A percentile compares a stretch with the other conserved stretches of the same genome.
These are phyloP conservation scores for Gryllus bimaculatus DNA, from an alignment of 1,140 invertebrate species.

Conservation along the genomic window DNA sequence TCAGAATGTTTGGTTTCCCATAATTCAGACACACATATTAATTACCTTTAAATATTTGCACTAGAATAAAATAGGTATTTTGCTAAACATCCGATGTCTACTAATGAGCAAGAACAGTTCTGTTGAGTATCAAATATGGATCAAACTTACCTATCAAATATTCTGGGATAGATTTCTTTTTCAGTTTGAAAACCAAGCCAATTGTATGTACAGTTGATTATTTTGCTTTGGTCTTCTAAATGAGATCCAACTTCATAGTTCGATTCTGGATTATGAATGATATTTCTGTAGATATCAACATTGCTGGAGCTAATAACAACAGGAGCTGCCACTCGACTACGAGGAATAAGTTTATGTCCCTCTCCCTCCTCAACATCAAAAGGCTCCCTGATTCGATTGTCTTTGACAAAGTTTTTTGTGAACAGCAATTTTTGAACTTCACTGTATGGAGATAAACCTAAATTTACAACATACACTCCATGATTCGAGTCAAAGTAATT, in stretches of 20 bases:
- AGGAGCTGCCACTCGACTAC: constrained; percentile 80
- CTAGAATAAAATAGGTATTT: too few relatives aligned
- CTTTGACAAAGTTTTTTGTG: constrained; percentile 76
- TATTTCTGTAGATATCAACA: constrained; percentile 81
- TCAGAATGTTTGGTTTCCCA: too few relatives aligned
- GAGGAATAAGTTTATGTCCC: constrained; percentile 61
- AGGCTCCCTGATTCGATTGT: constrained; percentile 81
- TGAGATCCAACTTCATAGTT: constrained; percentile 92
- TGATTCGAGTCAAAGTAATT: constrained; percentile 83
- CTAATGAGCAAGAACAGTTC: too few relatives aligned
- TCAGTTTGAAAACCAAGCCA: constrained; percentile 80
- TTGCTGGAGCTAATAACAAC: constrained; percentile 86
- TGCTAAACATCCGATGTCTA: too few relatives aligned
- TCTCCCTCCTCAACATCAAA: constrained; percentile 54
- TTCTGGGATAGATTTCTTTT: constrained; percentile 61
- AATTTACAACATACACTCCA: constrained; percentile 76
- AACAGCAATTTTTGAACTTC: constrained; percentile 71
- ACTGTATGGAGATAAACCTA: constrained; percentile 80
- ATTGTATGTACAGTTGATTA: constrained; percentile 89
- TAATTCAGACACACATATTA: too few relatives aligned
- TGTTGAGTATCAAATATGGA: too few relatives aligned
- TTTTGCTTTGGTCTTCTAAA: constrained; percentile 83
- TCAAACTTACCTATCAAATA: constrained; percentile 61
- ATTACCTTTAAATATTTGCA: too few relatives aligned
- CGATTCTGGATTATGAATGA: constrained; percentile 82